phyloP scores from a whole-genome alignment of 2,113 vertebrate genomes.

The Notiomystis cincta region DNA sequence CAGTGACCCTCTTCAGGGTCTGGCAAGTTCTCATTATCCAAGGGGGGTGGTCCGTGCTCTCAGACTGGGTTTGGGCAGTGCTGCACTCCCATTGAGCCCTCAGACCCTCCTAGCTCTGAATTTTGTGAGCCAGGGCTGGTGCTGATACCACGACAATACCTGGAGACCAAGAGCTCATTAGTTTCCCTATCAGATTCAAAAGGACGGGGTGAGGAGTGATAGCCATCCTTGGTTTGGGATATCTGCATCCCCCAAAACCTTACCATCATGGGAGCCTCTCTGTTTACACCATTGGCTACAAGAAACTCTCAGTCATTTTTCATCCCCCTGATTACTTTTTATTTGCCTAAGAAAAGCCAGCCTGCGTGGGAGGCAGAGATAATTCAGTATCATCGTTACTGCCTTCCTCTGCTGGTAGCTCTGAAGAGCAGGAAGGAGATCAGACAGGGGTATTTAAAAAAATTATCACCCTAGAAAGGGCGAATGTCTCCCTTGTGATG shows the following conservation, averaged over 20 bases:
- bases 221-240: not conserved
- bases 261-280: fast-evolving
- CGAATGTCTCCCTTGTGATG: not conserved
- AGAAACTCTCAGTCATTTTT: not conserved
- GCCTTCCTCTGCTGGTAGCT: not conserved
- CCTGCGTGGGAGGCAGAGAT: not conserved
- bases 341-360: not conserved
- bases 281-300: fast-evolving
- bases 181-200: not conserved
- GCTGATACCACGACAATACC: fast-evolving
- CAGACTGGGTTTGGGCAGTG: not conserved
- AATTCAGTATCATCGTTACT: not conserved
- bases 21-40: not conserved
- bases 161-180: not conserved
- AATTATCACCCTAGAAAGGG: not conserved
- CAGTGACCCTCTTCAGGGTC: not conserved
- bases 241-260: not conserved
- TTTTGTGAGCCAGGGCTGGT: not conserved
- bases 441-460: not conserved
- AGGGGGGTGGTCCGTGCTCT: fast-evolving
- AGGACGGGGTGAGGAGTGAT: not conserved
- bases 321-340: not conserved
- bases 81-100: not conserved
- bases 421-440: not conserved
- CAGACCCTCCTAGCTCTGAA: not conserved